Evolutionary conservation across 2,888 invertebrate species (phyloP).

Genomic region (Heteropelma amictum): DNA sequence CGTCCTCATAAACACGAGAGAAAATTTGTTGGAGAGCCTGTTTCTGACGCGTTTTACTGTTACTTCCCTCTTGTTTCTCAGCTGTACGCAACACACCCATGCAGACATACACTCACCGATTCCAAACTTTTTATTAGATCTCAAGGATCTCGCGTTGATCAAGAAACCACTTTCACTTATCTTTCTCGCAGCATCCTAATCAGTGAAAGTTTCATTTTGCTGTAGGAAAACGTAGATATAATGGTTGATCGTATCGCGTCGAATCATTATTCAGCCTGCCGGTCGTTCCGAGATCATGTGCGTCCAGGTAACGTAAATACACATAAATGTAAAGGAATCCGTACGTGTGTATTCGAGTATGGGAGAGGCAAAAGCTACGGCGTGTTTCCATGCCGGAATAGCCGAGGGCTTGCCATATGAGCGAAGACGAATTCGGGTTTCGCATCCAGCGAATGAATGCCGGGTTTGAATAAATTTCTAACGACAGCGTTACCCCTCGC

Average conservation of each 20-base stretch:
- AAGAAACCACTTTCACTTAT: no score
- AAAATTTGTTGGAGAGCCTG: constrained; percentile 40
- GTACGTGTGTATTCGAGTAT: constrained; percentile 19
- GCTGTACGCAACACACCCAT: neutral
- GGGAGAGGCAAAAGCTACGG: constrained; percentile 35
- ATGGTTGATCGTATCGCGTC: no score
- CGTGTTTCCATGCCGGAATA: constrained; percentile 27
- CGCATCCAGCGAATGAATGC: constrained; percentile 43
- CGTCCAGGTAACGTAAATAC: no score
- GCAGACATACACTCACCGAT: neutral
- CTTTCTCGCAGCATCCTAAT: no score
- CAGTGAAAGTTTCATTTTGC: no score
- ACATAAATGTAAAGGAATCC: neutral
- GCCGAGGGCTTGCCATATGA: neutral
- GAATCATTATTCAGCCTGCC: no score
- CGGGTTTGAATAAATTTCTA: constrained; percentile 49
- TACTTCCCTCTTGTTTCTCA: constrained; percentile 3
- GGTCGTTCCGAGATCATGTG: no score
- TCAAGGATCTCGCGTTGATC: no score
- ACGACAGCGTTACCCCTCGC: constrained; percentile 33
- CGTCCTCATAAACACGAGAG: constrained; percentile 25
- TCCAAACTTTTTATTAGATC: no score
- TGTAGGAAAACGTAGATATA: no score
- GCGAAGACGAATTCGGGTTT: constrained; percentile 53
- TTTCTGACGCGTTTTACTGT: constrained; percentile 34